phyloP scores from a whole-genome alignment of 2,797 vertebrate species.

The Melanotaenia pygmaea region DNA sequence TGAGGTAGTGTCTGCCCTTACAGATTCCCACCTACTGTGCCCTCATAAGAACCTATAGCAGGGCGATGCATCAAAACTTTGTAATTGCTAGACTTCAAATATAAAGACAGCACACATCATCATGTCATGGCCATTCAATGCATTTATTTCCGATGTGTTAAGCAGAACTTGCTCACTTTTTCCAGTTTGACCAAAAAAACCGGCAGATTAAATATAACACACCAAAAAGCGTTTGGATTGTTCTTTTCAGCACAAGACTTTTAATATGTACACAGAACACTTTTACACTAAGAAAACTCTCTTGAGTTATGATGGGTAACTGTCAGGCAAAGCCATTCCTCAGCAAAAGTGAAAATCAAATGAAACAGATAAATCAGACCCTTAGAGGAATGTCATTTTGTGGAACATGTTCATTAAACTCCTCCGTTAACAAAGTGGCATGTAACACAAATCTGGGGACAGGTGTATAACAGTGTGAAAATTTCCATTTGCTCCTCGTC shows the following conservation, averaged over 20 bases:
- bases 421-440: slow-evolving; percentile 36
- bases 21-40: background rate
- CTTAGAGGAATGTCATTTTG: slow-evolving; percentile 39
- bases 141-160: slow-evolving; percentile 83
- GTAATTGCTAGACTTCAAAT: background rate
- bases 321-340: slow-evolving; percentile 80
- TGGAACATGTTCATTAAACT: slow-evolving; percentile 49
- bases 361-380: slow-evolving; percentile 48
- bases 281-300: slow-evolving; percentile 75
- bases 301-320: slow-evolving; percentile 53
- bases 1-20: no score
- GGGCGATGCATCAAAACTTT: background rate
- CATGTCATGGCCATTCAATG: slow-evolving; percentile 63
- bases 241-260: slow-evolving; percentile 87
- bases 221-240: slow-evolving; percentile 78
- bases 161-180: slow-evolving; percentile 76
- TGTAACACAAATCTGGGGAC: slow-evolving; percentile 41
- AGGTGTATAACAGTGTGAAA: slow-evolving; percentile 29
- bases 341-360: slow-evolving; percentile 49
- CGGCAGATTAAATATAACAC: slow-evolving; percentile 82
- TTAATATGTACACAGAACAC: slow-evolving; percentile 86
- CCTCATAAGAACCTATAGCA: background rate
- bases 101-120: slow-evolving; percentile 39
- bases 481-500: slow-evolving; percentile 22
- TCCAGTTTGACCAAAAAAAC: slow-evolving; percentile 78